These are phyloP conservation scores for Dicrurus megarhynchus DNA, from an alignment of 2,113 vertebrate species.

Conservation along the genomic window DNA sequence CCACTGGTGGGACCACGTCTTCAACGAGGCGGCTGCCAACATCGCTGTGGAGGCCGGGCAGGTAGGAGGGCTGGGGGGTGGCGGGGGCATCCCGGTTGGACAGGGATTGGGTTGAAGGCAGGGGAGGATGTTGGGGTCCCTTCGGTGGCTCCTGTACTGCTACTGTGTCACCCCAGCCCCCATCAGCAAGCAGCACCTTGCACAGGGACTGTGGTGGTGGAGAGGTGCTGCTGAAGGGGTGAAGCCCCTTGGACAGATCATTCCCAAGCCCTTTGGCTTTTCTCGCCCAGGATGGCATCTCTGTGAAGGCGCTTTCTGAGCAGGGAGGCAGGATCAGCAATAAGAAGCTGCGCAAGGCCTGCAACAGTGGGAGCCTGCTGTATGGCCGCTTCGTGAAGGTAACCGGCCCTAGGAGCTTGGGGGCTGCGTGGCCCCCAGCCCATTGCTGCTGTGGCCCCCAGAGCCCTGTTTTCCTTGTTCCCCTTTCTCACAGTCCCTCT, in stretches of 20 bases:
- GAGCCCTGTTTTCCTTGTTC: not conserved
- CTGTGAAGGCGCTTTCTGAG: slow-evolving; percentile 67
- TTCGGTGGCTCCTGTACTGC: not conserved
- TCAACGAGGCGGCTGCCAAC: slow-evolving; percentile 86
- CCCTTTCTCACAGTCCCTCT: not conserved
- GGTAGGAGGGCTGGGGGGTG: slow-evolving; percentile 32
- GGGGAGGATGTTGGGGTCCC: not conserved
- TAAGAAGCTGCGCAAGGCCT: slow-evolving; percentile 74
- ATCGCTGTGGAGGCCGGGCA: slow-evolving; percentile 80
- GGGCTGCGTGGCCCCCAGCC: not conserved
- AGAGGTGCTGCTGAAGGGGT: not conserved
- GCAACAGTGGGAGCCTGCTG: slow-evolving; percentile 58
- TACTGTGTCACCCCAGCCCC: accelerated
- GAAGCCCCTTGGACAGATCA: accelerated
- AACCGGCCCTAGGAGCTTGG: not conserved
- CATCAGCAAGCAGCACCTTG: not conserved
- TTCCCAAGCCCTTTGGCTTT: not conserved
- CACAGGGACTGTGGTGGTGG: not conserved
- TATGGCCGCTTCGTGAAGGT: slow-evolving; percentile 95
- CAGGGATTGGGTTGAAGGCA: not conserved
- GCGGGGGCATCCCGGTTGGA: accelerated
- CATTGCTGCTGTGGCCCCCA: not conserved
- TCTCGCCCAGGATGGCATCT: slow-evolving; percentile 75
- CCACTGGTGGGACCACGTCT: slow-evolving; percentile 96
- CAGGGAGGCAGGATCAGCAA: slow-evolving; percentile 69